Conservation (phyloP, 2,888 invertebrate genomes). For the Halocaridina rubra region DNA sequence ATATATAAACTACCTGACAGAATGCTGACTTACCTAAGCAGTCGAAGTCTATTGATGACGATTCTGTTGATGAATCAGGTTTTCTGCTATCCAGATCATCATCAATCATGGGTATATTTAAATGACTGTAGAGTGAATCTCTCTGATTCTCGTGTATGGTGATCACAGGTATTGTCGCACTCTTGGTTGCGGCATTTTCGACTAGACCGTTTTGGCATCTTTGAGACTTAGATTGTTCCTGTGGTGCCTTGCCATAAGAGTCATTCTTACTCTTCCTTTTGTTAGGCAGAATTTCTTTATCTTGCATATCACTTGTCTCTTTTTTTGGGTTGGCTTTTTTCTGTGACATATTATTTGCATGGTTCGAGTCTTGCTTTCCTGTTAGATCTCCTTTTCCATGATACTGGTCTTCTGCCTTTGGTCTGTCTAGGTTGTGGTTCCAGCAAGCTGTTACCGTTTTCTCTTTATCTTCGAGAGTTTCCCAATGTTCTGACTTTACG, state of each 20-base stretch:
- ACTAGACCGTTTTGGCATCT: too few species aligned
- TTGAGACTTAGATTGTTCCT: too few species aligned
- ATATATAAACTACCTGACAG: too few species aligned
- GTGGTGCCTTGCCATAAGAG: not conserved
- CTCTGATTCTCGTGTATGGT: not conserved
- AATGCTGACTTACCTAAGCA: too few species aligned
- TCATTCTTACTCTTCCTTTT: not conserved
- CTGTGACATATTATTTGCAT: not conserved
- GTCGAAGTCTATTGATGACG: too few species aligned
- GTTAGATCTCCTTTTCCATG: not conserved
- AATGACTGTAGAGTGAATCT: not conserved
- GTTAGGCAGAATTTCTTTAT: not conserved
- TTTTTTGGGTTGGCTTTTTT: not conserved
- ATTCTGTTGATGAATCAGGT: not conserved
- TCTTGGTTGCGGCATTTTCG: too few species aligned
- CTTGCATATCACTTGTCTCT: not conserved
- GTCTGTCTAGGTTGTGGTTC: not conserved
- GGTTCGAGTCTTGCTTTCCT: not conserved
- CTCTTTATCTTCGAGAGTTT: not conserved
- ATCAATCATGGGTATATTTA: not conserved
- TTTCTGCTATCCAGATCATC: not conserved
- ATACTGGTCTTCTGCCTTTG: not conserved
- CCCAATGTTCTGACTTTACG: not conserved
- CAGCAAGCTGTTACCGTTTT: not conserved
- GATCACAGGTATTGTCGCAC: too few species aligned